Percentiles rank a stretch among this genome's conserved stretches.
These are phyloP conservation scores for Clupea harengus DNA, from an alignment of 2,113 vertebrate species.

Conservation along the genomic window DNA sequence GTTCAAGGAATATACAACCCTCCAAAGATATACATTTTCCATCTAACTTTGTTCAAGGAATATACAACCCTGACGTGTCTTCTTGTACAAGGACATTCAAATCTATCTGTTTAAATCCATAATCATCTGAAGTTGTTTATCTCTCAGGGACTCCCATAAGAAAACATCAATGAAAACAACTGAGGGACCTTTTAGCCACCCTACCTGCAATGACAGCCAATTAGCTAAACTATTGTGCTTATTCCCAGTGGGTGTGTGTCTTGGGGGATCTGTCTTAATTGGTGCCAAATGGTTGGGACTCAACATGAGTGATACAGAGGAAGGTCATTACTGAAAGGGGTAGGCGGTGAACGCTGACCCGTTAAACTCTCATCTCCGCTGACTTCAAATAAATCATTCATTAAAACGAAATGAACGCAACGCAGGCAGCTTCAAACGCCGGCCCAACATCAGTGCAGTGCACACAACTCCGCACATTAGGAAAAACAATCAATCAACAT, in stretches of 20 bases:
- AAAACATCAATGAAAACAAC: background rate
- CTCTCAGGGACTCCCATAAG: no score
- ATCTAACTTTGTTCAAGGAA: background rate
- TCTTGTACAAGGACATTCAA: background rate
- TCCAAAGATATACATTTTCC: background rate
- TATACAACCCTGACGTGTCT: background rate
- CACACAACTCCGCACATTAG: background rate
- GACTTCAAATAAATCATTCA: constrained; percentile 41
- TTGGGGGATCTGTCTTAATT: constrained; percentile 37
- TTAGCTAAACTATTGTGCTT: background rate
- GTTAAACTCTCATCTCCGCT: constrained; percentile 21
- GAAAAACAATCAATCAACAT: background rate
- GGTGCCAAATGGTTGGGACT: constrained; percentile 32
- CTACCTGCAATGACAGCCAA: background rate
- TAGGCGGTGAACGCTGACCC: constrained; percentile 30
- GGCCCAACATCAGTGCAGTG: background rate
- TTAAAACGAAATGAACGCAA: constrained; percentile 19
- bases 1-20: background rate
- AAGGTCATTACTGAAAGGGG: constrained; percentile 38
- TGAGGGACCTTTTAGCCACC: background rate
- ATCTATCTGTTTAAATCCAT: background rate
- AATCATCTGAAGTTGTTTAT: background rate
- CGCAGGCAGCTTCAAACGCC: background rate
- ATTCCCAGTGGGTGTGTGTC: background rate
- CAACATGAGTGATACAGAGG: constrained; percentile 22